These are phyloP conservation scores for Agriopis marginaria DNA, from an alignment of 2,888 invertebrate species.

Conservation along the genomic window DNA sequence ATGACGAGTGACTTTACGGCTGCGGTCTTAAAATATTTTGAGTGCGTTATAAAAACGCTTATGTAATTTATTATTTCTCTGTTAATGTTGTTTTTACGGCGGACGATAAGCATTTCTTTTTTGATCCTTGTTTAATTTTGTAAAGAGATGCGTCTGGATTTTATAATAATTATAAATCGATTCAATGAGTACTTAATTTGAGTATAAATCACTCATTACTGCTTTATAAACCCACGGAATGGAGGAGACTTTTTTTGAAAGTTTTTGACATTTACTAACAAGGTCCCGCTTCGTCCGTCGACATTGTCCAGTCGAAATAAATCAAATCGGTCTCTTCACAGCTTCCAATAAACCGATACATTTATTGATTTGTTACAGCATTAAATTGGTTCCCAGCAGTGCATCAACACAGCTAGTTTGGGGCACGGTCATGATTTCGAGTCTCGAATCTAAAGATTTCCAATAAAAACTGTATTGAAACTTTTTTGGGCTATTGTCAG, in stretches of 20 bases:
- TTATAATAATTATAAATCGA: slow-evolving; percentile 37
- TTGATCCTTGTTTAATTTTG: slow-evolving; percentile 32
- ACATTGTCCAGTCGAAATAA: slow-evolving; percentile 78
- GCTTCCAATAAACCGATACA: slow-evolving; percentile 85
- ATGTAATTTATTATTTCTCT: slow-evolving; percentile 60
- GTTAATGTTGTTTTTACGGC: slow-evolving; percentile 57
- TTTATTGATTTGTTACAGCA: slow-evolving; percentile 86
- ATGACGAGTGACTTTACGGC: slow-evolving; percentile 71
- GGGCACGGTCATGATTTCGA: slow-evolving; percentile 69
- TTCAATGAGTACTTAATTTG: slow-evolving; percentile 35
- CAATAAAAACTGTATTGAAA: slow-evolving; percentile 59
- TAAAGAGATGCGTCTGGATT: slow-evolving; percentile 28
- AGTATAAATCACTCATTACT: slow-evolving; percentile 30
- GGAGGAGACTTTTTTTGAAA: slow-evolving; percentile 55
- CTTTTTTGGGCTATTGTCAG: slow-evolving; percentile 58
- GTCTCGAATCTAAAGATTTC: slow-evolving; percentile 56
- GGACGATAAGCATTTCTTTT: slow-evolving; percentile 35
- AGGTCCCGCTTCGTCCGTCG: slow-evolving; percentile 74
- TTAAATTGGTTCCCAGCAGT: slow-evolving; percentile 85
- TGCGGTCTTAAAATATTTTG: slow-evolving; percentile 70
- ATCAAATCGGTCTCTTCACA: slow-evolving; percentile 84
- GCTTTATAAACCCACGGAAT: slow-evolving; percentile 35
- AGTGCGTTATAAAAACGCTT: slow-evolving; percentile 61
- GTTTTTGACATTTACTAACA: slow-evolving; percentile 84
- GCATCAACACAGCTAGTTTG: slow-evolving; percentile 69